Evolutionary conservation across 1,140 invertebrate species (phyloP).

Genomic region (Drosophila sp.): DNA sequence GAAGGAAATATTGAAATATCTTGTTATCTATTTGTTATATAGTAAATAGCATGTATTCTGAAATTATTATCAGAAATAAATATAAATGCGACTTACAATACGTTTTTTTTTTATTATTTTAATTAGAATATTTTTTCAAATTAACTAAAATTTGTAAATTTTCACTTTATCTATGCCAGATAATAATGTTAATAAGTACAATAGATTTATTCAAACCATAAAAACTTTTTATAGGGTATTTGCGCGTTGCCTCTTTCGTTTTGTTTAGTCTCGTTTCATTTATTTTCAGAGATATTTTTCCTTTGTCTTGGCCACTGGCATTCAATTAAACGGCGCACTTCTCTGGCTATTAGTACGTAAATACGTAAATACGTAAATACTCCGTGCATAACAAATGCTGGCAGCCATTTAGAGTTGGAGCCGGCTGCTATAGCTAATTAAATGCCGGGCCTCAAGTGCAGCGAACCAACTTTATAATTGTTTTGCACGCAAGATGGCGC

Average conservation of each 20-base stretch:
- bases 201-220: too few species aligned
- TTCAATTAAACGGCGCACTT: conserved; percentile 77
- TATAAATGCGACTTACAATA: too few species aligned
- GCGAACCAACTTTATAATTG: conserved; percentile 75
- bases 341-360: conserved; percentile 68
- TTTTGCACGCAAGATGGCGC: conserved; percentile 70
- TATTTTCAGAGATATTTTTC: too few species aligned
- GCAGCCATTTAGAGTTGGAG: conserved; percentile 43
- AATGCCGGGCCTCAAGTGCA: conserved; percentile 61
- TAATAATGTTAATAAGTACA: too few species aligned
- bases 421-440: conserved; percentile 66
- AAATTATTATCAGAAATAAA: too few species aligned
- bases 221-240: conserved; percentile 7
- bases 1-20: too few species aligned
- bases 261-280: too few species aligned
- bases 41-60: too few species aligned
- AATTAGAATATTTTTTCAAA: background rate
- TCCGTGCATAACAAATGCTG: conserved; percentile 55
- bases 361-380: conserved; percentile 62
- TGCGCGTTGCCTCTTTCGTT: background rate
- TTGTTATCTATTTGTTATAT: too few species aligned
- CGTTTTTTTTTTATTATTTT: background rate
- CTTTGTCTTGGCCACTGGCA: conserved; percentile 54
- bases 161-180: too few species aligned
- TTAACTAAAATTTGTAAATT: background rate